Percentiles rank a stretch among this genome's conserved stretches.
These are phyloP conservation scores for Pardosa pseudoannulata DNA, from an alignment of 2,888 invertebrate genomes.

Conservation along the genomic window DNA sequence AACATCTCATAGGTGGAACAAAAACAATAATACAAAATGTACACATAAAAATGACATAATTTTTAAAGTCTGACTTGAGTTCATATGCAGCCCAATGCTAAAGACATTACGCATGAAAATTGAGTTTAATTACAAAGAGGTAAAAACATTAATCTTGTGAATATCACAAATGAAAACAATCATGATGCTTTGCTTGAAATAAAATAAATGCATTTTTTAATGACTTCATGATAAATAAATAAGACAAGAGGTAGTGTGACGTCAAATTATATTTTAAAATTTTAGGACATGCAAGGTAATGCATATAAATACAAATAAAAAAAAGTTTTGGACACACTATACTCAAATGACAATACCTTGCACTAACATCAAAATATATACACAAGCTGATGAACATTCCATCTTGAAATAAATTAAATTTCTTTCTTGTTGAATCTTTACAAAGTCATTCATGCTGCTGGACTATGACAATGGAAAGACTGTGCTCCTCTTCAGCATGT, in stretches of 20 bases:
- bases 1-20: not conserved
- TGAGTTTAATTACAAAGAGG: slow-evolving; percentile 53
- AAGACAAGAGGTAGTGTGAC: slow-evolving; percentile 72
- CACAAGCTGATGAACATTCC: slow-evolving; percentile 57
- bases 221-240: slow-evolving; percentile 65
- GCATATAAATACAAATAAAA: slow-evolving; percentile 51
- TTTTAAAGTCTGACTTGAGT: not conserved
- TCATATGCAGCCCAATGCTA: not conserved
- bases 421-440: slow-evolving; percentile 4
- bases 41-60: too few species aligned
- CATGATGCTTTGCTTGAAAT: slow-evolving; percentile 40
- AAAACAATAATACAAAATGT: slow-evolving; percentile 1
- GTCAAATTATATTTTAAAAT: slow-evolving; percentile 68
- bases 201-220: slow-evolving; percentile 70
- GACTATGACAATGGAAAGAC: slow-evolving; percentile 58
- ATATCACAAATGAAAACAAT: slow-evolving; percentile 59
- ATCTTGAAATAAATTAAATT: slow-evolving; percentile 60
- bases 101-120: slow-evolving; percentile 8
- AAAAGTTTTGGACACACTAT: slow-evolving; percentile 46
- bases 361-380: slow-evolving; percentile 72
- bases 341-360: slow-evolving; percentile 57
- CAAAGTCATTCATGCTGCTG: slow-evolving; percentile 32
- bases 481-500: slow-evolving; percentile 31
- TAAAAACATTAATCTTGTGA: slow-evolving; percentile 63
- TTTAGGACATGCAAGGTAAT: slow-evolving; percentile 61